A percentile compares a stretch with the other conserved stretches of the same genome.
Evolutionary conservation across 2,888 invertebrate genomes (phyloP).

Genomic region (Andrena trimmerana): DNA sequence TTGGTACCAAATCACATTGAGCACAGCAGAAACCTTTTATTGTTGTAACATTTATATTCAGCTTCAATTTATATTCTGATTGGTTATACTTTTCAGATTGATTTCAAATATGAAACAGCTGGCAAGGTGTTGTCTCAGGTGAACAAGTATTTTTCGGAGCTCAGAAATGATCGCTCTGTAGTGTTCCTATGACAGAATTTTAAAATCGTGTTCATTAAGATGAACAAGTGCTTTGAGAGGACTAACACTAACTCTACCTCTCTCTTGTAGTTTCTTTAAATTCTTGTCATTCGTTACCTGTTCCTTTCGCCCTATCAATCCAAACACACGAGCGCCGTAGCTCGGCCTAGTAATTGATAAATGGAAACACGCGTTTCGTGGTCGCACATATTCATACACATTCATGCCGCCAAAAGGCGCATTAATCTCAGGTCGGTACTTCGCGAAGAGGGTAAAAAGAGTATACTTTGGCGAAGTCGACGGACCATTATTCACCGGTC

Average conservation of each 20-base stretch:
- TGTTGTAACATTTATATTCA: too few relatives aligned
- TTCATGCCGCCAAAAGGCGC: slow-evolving; percentile 35
- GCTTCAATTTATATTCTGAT: too few relatives aligned
- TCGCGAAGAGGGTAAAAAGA: slow-evolving; percentile 36
- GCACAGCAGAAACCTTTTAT: too few relatives aligned
- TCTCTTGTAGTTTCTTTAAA: not conserved
- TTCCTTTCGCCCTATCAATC: not conserved
- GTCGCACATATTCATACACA: slow-evolving; percentile 29
- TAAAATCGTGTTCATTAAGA: too few relatives aligned
- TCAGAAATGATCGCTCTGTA: too few relatives aligned
- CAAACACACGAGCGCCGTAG: slow-evolving; percentile 16
- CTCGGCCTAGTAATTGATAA: slow-evolving; percentile 62
- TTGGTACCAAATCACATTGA: too few relatives aligned
- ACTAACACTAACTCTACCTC: not conserved
- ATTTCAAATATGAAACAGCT: too few relatives aligned
- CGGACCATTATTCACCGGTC: slow-evolving; percentile 71
- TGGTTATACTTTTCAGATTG: too few relatives aligned
- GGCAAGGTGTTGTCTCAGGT: too few relatives aligned
- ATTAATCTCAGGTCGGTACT: slow-evolving; percentile 68
- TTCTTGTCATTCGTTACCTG: not conserved
- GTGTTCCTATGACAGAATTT: too few relatives aligned
- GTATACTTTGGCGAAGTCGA: slow-evolving; percentile 63
- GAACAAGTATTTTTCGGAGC: too few relatives aligned
- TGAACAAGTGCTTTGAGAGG: too few relatives aligned
- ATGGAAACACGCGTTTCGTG: slow-evolving; percentile 48